These are phyloP conservation scores for Beroe ovata DNA, from an alignment of 37 sponge, comb jelly and placozoan genomes.

Conservation along the genomic window DNA sequence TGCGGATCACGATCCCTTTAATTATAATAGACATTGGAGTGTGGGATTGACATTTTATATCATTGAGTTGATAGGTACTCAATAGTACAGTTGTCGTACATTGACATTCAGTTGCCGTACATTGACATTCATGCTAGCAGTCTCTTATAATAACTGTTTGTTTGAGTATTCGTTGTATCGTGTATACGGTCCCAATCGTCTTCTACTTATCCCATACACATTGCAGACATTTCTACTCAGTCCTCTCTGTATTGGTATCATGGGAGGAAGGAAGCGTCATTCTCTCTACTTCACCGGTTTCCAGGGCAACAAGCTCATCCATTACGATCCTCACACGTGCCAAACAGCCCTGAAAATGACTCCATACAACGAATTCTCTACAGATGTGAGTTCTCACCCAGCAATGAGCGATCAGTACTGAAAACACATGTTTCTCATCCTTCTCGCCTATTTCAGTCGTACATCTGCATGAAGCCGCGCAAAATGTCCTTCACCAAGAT, in stretches of 20 bases:
- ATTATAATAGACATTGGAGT: too few species aligned
- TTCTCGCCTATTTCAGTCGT: constrained; percentile 72
- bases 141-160: too few species aligned
- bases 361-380: background rate
- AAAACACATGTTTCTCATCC: too few species aligned
- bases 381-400: too few species aligned
- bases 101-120: too few species aligned
- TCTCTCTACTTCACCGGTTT: constrained; percentile 97
- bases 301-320: constrained; percentile 91
- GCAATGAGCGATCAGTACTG: background rate
- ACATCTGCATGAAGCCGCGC: constrained; percentile 81
- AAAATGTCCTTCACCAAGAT: constrained; percentile 82
- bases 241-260: constrained; percentile 88
- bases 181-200: too few species aligned
- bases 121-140: too few species aligned
- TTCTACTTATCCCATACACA: background rate
- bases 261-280: constrained; percentile 92
- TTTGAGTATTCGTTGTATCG: too few species aligned
- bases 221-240: constrained; percentile 79
- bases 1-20: too few species aligned
- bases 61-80: too few species aligned
- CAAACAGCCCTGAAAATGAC: constrained; percentile 72
- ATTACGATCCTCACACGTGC: constrained; percentile 93
- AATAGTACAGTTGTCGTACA: too few species aligned
- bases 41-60: too few species aligned